These are phyloP conservation scores for Fundulus diaphanus DNA, from an alignment of 2,797 vertebrate species.

Conservation along the genomic window DNA sequence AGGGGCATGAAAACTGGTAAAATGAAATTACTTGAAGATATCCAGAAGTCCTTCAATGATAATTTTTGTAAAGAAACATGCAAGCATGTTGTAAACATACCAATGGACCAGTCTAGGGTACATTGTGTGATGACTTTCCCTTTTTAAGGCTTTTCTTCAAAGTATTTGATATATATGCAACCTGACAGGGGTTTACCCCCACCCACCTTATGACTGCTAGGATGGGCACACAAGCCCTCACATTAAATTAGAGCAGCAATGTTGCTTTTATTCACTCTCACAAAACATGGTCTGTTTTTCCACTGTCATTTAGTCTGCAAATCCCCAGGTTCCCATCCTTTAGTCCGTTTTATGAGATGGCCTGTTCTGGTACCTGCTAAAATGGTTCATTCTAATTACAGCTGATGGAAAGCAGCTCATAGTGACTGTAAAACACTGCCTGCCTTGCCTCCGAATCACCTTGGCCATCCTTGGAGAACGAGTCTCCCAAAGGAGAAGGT, in stretches of 20 bases:
- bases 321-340: slow-evolving; percentile 43
- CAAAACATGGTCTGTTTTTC: slow-evolving; percentile 22
- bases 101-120: neutral
- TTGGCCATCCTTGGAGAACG: slow-evolving; percentile 18
- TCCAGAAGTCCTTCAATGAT: neutral
- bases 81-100: too few species aligned
- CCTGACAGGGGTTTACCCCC: neutral
- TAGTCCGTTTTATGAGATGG: slow-evolving; percentile 34
- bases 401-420: slow-evolving; percentile 47
- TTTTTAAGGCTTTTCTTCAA: too few species aligned
- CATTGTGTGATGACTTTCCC: too few species aligned
- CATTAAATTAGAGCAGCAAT: neutral
- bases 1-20: neutral
- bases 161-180: neutral
- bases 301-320: slow-evolving; percentile 40
- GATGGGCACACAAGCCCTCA: neutral
- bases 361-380: slow-evolving; percentile 29
- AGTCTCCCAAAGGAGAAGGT: slow-evolving; percentile 7
- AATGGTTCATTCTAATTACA: slow-evolving; percentile 66
- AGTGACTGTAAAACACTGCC: slow-evolving; percentile 15
- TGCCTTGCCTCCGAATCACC: slow-evolving; percentile 24
- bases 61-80: too few species aligned
- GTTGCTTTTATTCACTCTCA: slow-evolving; percentile 3
- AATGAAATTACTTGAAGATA: neutral
- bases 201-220: neutral